Percentiles rank a stretch among this genome's conserved stretches.
Conservation (phyloP, 2,113 vertebrate species). For the Engystomops pustulosus region DNA sequence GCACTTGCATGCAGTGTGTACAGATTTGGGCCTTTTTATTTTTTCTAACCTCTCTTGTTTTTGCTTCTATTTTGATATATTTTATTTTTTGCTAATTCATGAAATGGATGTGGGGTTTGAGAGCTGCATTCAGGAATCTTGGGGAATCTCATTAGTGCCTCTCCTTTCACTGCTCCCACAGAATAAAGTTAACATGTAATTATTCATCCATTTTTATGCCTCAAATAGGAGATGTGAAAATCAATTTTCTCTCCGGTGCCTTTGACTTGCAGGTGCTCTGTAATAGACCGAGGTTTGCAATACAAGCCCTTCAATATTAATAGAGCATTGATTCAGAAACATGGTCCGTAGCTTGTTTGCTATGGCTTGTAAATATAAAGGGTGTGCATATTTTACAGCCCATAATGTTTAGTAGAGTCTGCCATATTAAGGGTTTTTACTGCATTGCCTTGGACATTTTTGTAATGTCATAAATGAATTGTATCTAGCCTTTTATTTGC, state of each 20-base stretch:
- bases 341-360: background rate
- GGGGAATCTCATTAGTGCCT: background rate
- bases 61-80: background rate
- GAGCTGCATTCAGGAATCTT: background rate
- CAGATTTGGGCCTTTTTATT: no score
- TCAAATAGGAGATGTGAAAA: background rate
- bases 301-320: background rate
- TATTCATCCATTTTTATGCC: slow-evolving; percentile 25
- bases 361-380: background rate
- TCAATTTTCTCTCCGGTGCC: slow-evolving; percentile 6
- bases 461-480: no score
- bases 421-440: no score
- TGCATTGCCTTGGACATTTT: no score
- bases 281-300: background rate
- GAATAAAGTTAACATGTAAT: slow-evolving; percentile 7
- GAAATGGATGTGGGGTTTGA: background rate
- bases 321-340: background rate
- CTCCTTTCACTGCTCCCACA: slow-evolving; percentile 1
- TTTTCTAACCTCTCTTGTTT: no score
- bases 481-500: no score
- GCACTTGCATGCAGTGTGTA: no score
- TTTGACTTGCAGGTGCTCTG: background rate
- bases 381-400: background rate
- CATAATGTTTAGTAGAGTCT: background rate
- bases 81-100: slow-evolving; percentile 2